Evolutionary conservation across 1,140 invertebrate species (phyloP).

Genomic region (Musca vetustissima): DNA sequence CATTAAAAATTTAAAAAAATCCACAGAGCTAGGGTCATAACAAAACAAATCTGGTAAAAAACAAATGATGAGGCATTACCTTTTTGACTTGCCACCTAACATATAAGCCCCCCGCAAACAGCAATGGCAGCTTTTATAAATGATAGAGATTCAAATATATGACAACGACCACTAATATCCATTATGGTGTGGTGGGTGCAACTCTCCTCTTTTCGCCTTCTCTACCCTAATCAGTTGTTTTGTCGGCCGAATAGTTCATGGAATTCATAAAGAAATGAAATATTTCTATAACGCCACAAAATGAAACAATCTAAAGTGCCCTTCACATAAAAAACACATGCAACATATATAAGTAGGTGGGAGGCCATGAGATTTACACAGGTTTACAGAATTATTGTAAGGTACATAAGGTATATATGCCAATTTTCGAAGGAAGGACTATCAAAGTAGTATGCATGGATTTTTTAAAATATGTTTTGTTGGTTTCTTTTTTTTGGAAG

Average conservation of each 20-base stretch:
- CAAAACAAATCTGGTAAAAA: neutral
- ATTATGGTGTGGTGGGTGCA: no score
- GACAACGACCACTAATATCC: neutral
- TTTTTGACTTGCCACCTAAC: neutral
- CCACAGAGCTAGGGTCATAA: no score
- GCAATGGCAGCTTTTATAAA: neutral
- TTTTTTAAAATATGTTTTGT: no score
- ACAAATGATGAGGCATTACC: slow-evolving; percentile 9
- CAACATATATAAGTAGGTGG: neutral
- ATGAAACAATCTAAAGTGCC: slow-evolving; percentile 20
- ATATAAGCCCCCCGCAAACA: no score
- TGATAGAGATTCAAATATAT: slow-evolving; percentile 9
- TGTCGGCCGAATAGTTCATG: no score
- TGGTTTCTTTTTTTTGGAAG: no score
- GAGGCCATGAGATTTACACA: no score
- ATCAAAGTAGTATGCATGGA: no score
- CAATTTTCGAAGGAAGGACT: no score
- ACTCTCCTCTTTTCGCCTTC: no score
- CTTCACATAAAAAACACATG: slow-evolving; percentile 2
- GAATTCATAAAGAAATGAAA: slow-evolving; percentile 7
- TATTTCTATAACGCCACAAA: slow-evolving; percentile 15
- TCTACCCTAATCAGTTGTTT: no score
- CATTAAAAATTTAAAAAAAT: neutral
- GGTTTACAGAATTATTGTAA: neutral
- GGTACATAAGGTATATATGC: no score